Base-by-base conservation (phyloP, 2,797 vertebrate species). In the Eidolon dupreanum region DNA sequence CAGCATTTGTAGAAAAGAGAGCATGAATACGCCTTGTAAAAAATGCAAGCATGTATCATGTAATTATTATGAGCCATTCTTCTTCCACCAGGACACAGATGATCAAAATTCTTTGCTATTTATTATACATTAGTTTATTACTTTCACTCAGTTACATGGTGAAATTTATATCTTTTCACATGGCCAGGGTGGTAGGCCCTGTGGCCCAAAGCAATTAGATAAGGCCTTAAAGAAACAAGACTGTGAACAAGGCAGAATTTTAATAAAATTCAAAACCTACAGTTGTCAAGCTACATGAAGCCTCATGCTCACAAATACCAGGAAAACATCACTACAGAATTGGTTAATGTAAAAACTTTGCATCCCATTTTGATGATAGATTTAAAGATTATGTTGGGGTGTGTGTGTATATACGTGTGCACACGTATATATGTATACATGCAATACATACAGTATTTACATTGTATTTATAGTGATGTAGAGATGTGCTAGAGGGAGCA, bases 231-330 rank as follows among this genome's bases (percentile, higher is more conserved):
- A 95, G 71, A 95, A 92, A 91, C 63, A 57, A 89, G 65, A 89
- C 43, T 90, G 26, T 79, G 61, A 93, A 87, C 51, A 88, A 94
- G 85, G 46, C 73, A 92, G 73, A 90, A 71, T 61, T 93, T 97
- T 95, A 93, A 97, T 94, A 96, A 96, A 96, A 96, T 88, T 55
- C 85, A 88, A 96, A 92, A 83, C 70, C 38, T 65, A 77, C 49
- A 92, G 91, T 59, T 86, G 61, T 90, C 79, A 89, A 71, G 51
- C 17, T 63, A n/a, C 38, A 33, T 8, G 74, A 55, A 87, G 75
- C 36, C 75, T 83, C 41, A 8, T 61, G 66, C 33, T 83, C 46
- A 51, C 36, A 77, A 83, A 65, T 43, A 88, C 24, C 10, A 33
- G 55, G n/a, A 75, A 87, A 84, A 36, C 22, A 43, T 31, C 26